phyloP scores from a whole-genome alignment of 1,140 invertebrate species.

The Ptiloglossa arizonensis region DNA sequence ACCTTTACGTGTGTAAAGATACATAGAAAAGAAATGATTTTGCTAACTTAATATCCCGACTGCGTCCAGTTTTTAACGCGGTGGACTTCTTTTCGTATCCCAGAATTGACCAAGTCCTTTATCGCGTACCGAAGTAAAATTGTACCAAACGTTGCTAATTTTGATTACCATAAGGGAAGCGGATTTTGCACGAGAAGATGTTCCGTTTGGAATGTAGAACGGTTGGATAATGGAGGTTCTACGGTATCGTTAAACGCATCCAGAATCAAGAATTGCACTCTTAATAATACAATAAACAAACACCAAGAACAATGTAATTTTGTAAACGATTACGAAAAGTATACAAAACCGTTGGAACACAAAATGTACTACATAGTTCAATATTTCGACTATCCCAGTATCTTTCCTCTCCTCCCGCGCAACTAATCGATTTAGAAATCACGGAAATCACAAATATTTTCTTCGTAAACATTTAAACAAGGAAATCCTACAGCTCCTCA shows the following conservation, averaged over 20 bases:
- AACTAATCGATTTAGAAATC: not conserved
- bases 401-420: not conserved
- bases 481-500: not conserved
- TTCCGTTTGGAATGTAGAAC: no score
- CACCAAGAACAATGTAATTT: constrained; percentile 34
- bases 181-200: no score
- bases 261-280: not conserved
- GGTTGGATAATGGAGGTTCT: not conserved
- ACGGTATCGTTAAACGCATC: not conserved
- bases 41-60: no score
- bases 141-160: no score
- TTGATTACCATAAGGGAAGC: no score
- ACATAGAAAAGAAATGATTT: no score
- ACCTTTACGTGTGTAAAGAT: no score
- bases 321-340: constrained; percentile 20
- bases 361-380: not conserved
- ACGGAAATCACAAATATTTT: not conserved
- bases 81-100: no score
- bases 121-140: no score
- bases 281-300: constrained; percentile 14
- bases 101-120: no score
- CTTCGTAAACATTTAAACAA: not conserved
- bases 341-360: constrained; percentile 9
- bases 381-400: not conserved
- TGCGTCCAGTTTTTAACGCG: no score